A percentile compares a stretch with the other conserved stretches of the same genome.
These are phyloP conservation scores for Drosophila picticornis DNA, from an alignment of 2,888 invertebrate species.

Conservation along the genomic window DNA sequence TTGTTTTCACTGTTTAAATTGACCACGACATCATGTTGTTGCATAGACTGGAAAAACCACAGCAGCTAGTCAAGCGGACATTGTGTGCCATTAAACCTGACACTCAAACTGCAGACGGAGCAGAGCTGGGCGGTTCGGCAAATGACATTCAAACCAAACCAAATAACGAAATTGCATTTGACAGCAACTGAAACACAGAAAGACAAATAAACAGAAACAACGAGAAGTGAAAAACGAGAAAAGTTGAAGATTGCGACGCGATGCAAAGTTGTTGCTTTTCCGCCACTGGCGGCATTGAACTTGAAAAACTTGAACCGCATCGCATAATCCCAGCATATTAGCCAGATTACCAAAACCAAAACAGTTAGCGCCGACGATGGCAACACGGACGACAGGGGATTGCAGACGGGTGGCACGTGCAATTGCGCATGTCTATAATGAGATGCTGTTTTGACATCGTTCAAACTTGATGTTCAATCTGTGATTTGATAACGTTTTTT, in stretches of 20 bases:
- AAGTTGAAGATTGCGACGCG: constrained; percentile 37
- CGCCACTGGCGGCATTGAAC: constrained; percentile 77
- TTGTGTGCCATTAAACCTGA: constrained; percentile 63
- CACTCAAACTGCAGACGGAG: constrained; percentile 27
- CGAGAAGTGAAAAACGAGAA: constrained; percentile 24
- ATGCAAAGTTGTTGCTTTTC: constrained; percentile 59
- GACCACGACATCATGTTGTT: constrained; percentile 43
- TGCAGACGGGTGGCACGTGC: background rate
- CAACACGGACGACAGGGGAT: background rate
- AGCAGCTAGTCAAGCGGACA: constrained; percentile 30
- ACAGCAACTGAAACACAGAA: constrained; percentile 28
- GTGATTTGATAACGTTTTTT: constrained; percentile 70
- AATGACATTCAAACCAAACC: constrained; percentile 48
- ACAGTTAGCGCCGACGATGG: constrained; percentile 3
- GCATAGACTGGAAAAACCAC: constrained; percentile 71
- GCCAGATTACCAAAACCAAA: background rate
- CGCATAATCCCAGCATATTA: constrained; percentile 20
- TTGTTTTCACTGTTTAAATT: constrained; percentile 70
- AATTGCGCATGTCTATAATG: constrained; percentile 54
- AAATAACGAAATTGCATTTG: constrained; percentile 80
- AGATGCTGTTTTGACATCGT: constrained; percentile 71
- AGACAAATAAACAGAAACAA: constrained; percentile 18
- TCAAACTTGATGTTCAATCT: constrained; percentile 47
- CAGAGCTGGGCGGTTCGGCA: background rate
- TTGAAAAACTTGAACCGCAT: constrained; percentile 66